Percentiles rank a stretch among this genome's conserved stretches.
Evolutionary conservation across 2,888 invertebrate species (phyloP).

Genomic region (Trichogramma dendrolimi): DNA sequence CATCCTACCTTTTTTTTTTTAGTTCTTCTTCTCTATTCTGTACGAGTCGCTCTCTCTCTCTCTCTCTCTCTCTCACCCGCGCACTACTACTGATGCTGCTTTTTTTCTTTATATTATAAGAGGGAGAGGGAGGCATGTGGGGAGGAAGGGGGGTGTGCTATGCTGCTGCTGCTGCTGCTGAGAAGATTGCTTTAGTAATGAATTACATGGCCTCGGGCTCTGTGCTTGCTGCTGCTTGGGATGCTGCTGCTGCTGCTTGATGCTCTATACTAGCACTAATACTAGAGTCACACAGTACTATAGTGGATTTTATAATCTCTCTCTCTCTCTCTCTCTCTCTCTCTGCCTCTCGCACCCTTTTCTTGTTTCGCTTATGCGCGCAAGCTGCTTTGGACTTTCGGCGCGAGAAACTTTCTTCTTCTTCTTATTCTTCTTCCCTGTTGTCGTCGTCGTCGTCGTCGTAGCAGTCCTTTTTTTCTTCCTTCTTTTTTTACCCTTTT

Average conservation of each 20-base stretch:
- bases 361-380: no score
- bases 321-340: constrained; percentile 30
- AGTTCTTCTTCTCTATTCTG: constrained; percentile 48
- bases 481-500: no score
- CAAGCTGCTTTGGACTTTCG: no score
- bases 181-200: constrained; percentile 46
- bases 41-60: constrained; percentile 32
- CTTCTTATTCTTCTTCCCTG: no score
- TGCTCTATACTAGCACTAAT: constrained; percentile 7
- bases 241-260: background rate
- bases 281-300: constrained; percentile 27
- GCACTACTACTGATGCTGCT: constrained; percentile 1
- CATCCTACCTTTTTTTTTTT: background rate
- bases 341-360: constrained; percentile 2
- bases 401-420: no score
- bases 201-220: constrained; percentile 50
- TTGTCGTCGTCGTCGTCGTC: no score
- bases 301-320: constrained; percentile 47
- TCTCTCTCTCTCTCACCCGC: background rate
- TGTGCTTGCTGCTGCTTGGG: constrained; percentile 43
- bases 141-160: constrained; percentile 32
- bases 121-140: constrained; percentile 24
- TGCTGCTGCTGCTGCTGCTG: background rate
- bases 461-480: no score
- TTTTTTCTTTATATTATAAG: constrained; percentile 23